Evolutionary conservation across 2,888 invertebrate genomes (phyloP).

Genomic region (Bombyx huttoni): DNA sequence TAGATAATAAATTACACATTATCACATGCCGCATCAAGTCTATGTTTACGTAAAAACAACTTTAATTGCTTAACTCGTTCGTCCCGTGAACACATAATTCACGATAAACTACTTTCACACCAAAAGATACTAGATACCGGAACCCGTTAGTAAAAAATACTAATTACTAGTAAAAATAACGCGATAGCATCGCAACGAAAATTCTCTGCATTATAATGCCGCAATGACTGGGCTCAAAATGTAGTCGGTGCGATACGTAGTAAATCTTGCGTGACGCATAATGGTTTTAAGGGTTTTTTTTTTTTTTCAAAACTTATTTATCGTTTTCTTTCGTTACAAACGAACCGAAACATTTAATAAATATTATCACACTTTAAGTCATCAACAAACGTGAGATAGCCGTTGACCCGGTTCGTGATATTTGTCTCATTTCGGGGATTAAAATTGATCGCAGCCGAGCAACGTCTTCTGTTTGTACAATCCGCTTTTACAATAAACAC

Average conservation of each 20-base stretch:
- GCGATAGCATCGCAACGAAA: conserved; percentile 58
- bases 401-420: conserved; percentile 69
- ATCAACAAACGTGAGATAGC: conserved; percentile 70
- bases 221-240: conserved; percentile 37
- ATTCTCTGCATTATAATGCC: conserved; percentile 44
- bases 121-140: conserved; percentile 33
- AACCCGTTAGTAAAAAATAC: conserved; percentile 61
- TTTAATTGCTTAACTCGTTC: conserved; percentile 63
- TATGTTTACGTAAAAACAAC: conserved; percentile 44
- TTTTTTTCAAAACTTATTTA: too few species aligned
- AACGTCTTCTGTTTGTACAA: conserved; percentile 56
- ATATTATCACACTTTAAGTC: conserved; percentile 68
- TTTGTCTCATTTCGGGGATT: conserved; percentile 66
- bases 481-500: conserved; percentile 57
- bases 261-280: conserved; percentile 67
- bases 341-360: conserved; percentile 65
- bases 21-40: conserved; percentile 51
- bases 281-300: conserved; percentile 48
- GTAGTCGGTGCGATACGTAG: conserved; percentile 47
- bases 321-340: conserved; percentile 52
- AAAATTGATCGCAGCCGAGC: conserved; percentile 56
- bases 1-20: conserved; percentile 46
- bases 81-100: conserved; percentile 52
- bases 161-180: conserved; percentile 67
- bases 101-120: conserved; percentile 51